Evolutionary conservation across 2,888 invertebrate species (phyloP).

Genomic region (Gymnoscelis rufifasciata): DNA sequence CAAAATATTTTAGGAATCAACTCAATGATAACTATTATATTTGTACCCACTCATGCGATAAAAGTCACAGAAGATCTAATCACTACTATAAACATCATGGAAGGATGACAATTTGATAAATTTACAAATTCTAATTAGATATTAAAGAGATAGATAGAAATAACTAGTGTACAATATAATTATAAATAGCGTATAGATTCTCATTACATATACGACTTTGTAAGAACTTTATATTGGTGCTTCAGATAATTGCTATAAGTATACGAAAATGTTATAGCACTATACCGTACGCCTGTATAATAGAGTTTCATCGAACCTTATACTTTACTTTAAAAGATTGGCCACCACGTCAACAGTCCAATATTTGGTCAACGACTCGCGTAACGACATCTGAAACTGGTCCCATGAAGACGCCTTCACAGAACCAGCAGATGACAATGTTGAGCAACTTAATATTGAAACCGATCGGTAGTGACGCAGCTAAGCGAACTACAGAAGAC

Average conservation of each 20-base stretch:
- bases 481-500: slow-evolving; percentile 75
- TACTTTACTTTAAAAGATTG: slow-evolving; percentile 49
- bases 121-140: slow-evolving; percentile 70
- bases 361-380: slow-evolving; percentile 14
- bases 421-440: neutral
- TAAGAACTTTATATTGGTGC: slow-evolving; percentile 56
- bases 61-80: slow-evolving; percentile 34
- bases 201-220: slow-evolving; percentile 39
- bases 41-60: slow-evolving; percentile 22
- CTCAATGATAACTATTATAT: neutral
- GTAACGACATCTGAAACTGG: slow-evolving; percentile 10
- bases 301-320: slow-evolving; percentile 26
- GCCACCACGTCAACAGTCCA: slow-evolving; percentile 58
- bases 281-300: slow-evolving; percentile 38
- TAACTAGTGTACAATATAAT: slow-evolving; percentile 61
- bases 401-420: neutral
- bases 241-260: slow-evolving; percentile 40
- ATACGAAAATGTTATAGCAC: slow-evolving; percentile 45
- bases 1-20: slow-evolving; percentile 5
- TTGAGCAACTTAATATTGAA: slow-evolving; percentile 1
- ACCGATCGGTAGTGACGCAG: slow-evolving; percentile 37
- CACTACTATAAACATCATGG: slow-evolving; percentile 40
- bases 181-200: slow-evolving; percentile 55
- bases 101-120: slow-evolving; percentile 68
- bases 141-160: slow-evolving; percentile 71